phyloP scores from a whole-genome alignment of 1,140 invertebrate genomes.

The Halotydeus destructor region DNA sequence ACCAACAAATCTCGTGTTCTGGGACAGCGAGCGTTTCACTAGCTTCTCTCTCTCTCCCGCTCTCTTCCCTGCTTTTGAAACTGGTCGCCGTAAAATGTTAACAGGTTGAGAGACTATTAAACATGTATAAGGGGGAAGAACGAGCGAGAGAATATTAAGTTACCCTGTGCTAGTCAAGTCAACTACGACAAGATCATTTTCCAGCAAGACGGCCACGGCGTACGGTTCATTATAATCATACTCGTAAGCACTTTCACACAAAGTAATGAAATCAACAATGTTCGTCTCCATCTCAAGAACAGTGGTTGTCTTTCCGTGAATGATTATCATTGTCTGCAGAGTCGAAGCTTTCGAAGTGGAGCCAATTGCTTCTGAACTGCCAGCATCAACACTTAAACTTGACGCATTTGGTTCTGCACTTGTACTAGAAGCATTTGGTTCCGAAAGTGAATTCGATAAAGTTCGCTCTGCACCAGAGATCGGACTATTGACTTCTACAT shows the following conservation, averaged over 20 bases:
- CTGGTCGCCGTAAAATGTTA: neutral
- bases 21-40: neutral
- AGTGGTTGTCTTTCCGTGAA: slow-evolving; percentile 80
- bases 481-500: too few species aligned
- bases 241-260: slow-evolving; percentile 67
- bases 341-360: too few species aligned
- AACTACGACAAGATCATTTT: slow-evolving; percentile 93
- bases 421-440: neutral
- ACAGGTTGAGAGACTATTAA: too few species aligned
- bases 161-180: slow-evolving; percentile 70
- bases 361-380: neutral
- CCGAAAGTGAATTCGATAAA: neutral
- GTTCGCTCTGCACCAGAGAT: too few species aligned
- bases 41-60: neutral
- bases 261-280: slow-evolving; percentile 85
- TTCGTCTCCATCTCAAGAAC: slow-evolving; percentile 97
- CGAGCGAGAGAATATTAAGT: slow-evolving; percentile 13
- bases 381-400: neutral
- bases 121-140: slow-evolving; percentile 2
- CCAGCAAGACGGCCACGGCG: slow-evolving; percentile 84
- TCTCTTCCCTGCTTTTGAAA: neutral
- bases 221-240: slow-evolving; percentile 89
- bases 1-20: neutral
- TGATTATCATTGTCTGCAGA: slow-evolving; percentile 84
- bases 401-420: neutral